Evolutionary conservation across 2,888 invertebrate species (phyloP), one percentile per base, ranked within the genome.

Genomic region (Ametastegia equiseti): DNA sequence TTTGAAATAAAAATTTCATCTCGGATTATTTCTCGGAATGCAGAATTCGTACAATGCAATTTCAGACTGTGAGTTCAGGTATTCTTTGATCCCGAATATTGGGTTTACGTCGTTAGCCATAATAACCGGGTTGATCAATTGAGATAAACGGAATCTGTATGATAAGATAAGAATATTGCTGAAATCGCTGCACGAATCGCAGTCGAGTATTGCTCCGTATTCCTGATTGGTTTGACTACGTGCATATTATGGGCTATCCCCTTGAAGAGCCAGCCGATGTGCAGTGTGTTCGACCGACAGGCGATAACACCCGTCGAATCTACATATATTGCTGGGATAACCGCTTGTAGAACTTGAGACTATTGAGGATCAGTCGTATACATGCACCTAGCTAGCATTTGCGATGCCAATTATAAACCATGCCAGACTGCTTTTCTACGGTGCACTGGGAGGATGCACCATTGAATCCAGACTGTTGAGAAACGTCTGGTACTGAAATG

Each of bases 301-400:
- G n/a, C 50, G 75, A 54, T 75, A 36, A 54, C 54, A 54, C 75
- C 33, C 23, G 36, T 75, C n/a, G 19, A 36, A 75, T 75, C 36
- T 75, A 75, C 39, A 30, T 30, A 67, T 11, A 15, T 9, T 11
- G 60, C 15, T 60, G 30, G 27, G 75, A 75, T 54, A 75, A 75
- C n/a, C 36, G 75, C 54, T 36, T 36, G 50, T 54, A 19, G 54
- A 75, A 54, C 45, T 71, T n/a, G 27, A 47, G 9, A 13, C 75
- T 75, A 75, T 75, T 75, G 75, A 54, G 36, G 36, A 19, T 36
- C 75, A 23, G 54, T 54, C 75, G 73, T 54, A 54, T 36, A n/a
- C n/a, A n/a, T n/a, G n/a, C n/a, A n/a, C n/a, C n/a, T 36, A 13
- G 45, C 45, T 13, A 54, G 19, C 75, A 33, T 75, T 75, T 36